Percentiles rank a stretch among this genome's conserved stretches.
phyloP scores from a whole-genome alignment of 2,888 invertebrate species.

The Pristionchus exspectatus region DNA sequence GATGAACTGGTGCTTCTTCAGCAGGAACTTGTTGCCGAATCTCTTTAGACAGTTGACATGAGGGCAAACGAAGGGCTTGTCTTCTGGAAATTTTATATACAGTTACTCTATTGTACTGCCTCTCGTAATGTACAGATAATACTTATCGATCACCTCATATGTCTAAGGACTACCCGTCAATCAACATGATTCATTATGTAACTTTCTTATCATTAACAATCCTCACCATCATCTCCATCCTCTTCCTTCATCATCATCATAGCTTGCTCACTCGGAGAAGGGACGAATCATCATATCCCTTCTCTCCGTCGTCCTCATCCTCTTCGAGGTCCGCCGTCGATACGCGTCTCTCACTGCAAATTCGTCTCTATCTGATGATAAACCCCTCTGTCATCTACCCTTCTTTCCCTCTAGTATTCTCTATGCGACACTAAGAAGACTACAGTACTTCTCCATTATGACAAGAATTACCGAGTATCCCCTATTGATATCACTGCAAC shows the following conservation, averaged over 20 bases:
- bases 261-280: slow-evolving; percentile 57
- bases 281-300: slow-evolving; percentile 57
- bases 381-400: too few relatives aligned
- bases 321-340: slow-evolving; percentile 23
- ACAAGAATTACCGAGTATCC: too few relatives aligned
- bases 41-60: slow-evolving; percentile 76
- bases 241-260: slow-evolving; percentile 46
- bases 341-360: neutral
- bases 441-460: too few relatives aligned
- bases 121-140: too few relatives aligned
- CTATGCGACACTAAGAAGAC: too few relatives aligned
- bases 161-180: neutral
- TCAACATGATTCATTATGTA: neutral
- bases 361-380: neutral
- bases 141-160: neutral
- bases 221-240: slow-evolving; percentile 47
- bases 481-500: too few relatives aligned
- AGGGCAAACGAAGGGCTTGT: slow-evolving; percentile 76
- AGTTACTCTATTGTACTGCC: neutral
- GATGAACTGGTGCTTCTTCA: slow-evolving; percentile 79
- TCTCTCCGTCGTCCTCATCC: slow-evolving; percentile 54
- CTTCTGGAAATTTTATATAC: slow-evolving; percentile 56
- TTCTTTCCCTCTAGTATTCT: too few relatives aligned
- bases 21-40: slow-evolving; percentile 78
- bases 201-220: too few relatives aligned